Evolutionary conservation across 2,888 invertebrate species (phyloP).

Genomic region (Clusia tigrina): DNA sequence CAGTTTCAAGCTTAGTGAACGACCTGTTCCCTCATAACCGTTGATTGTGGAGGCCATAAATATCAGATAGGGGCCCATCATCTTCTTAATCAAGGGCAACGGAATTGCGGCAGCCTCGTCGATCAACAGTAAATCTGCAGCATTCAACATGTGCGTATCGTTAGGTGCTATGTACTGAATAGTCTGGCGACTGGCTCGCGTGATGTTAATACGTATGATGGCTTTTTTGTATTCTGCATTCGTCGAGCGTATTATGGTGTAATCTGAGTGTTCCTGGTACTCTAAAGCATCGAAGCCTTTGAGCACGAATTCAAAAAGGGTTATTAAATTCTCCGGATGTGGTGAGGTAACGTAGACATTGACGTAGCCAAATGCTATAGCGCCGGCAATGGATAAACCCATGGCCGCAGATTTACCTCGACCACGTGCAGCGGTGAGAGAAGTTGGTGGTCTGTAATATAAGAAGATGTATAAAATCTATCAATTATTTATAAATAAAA

Average conservation of each 20-base stretch:
- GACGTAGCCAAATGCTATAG: constrained; percentile 80
- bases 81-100: constrained; percentile 86
- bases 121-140: constrained; percentile 93
- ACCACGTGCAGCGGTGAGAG: constrained; percentile 94
- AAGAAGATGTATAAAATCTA: constrained; percentile 11
- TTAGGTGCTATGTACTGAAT: constrained; percentile 97
- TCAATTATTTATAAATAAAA: background rate
- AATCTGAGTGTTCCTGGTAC: constrained; percentile 96
- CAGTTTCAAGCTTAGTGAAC: constrained; percentile 93
- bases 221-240: constrained; percentile 98
- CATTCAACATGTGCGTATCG: constrained; percentile 86
- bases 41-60: constrained; percentile 97
- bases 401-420: constrained; percentile 98
- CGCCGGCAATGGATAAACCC: constrained; percentile 89
- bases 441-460: constrained; percentile 83
- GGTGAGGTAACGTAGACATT: constrained; percentile 98
- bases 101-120: constrained; percentile 99
- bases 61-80: constrained; percentile 89
- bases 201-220: constrained; percentile 90
- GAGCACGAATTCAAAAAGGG: constrained; percentile 95
- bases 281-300: constrained; percentile 94
- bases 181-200: constrained; percentile 89
- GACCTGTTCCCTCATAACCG: constrained; percentile 98
- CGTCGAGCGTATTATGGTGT: constrained; percentile 91
- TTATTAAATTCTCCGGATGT: constrained; percentile 96